phyloP scores from a whole-genome alignment of 2,113 vertebrate genomes.

The Gymnogyps californianus region DNA sequence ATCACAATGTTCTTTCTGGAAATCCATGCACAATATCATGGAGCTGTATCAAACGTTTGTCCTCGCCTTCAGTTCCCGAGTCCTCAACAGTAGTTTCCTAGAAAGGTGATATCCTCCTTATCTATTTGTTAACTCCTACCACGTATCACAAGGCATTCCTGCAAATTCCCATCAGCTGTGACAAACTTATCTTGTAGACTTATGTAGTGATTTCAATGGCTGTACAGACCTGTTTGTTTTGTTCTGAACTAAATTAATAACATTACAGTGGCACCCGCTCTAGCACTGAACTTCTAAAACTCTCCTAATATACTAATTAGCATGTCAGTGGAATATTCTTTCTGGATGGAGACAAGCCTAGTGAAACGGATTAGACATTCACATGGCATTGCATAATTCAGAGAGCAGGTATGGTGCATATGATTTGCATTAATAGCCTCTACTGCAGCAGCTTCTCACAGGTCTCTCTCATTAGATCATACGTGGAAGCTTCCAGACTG shows the following conservation, averaged over 20 bases:
- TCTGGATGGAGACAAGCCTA: constrained; percentile 72
- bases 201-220: constrained; percentile 67
- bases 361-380: constrained; percentile 74
- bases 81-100: constrained; percentile 32
- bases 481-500: constrained; percentile 78
- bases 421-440: constrained; percentile 81
- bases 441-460: constrained; percentile 59
- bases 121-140: constrained; percentile 55
- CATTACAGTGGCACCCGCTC: constrained; percentile 26
- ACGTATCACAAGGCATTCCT: constrained; percentile 44
- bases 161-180: constrained; percentile 60
- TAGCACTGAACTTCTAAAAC: constrained; percentile 72
- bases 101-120: constrained; percentile 45
- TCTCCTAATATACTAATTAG: constrained; percentile 77
- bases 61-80: neutral
- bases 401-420: constrained; percentile 76
- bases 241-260: constrained; percentile 75
- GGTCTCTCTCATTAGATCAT: constrained; percentile 76
- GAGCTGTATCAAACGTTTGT: neutral
- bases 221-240: constrained; percentile 67
- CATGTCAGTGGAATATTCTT: constrained; percentile 69
- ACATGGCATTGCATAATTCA: constrained; percentile 75
- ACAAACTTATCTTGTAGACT: constrained; percentile 67
- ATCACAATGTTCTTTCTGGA: neutral
- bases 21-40: neutral